These are phyloP conservation scores for Kryptolebias marmoratus DNA, from an alignment of 2,113 vertebrate genomes.

Conservation along the genomic window DNA sequence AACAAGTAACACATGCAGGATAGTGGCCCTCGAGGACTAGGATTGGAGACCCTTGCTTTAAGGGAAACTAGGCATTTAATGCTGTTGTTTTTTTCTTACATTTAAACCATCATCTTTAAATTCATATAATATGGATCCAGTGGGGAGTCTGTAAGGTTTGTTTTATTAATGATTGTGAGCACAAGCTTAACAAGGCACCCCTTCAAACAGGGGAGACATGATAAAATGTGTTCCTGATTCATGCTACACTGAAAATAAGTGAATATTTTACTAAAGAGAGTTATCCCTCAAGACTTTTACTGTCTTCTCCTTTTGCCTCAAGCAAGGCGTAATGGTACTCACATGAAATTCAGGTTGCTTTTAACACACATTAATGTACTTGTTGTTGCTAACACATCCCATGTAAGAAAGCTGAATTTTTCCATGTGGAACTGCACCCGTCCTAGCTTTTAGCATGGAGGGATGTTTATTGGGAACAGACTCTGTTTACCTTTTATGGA, in stretches of 20 bases:
- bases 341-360: conserved; percentile 8
- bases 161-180: conserved; percentile 2
- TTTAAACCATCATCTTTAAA: not conserved
- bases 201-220: not conserved
- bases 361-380: conserved; percentile 10
- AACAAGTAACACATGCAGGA: no score
- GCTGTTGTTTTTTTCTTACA: not conserved
- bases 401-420: conserved; percentile 23
- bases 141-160: not conserved
- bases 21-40: no score
- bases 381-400: conserved; percentile 19
- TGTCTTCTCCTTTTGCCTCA: conserved; percentile 8
- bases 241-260: not conserved
- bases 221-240: conserved; percentile 18
- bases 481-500: conserved; percentile 19
- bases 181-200: conserved; percentile 8
- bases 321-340: not conserved
- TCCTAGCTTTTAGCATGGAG: conserved; percentile 16
- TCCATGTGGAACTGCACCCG: conserved; percentile 9
- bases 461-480: conserved; percentile 41
- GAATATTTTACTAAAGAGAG: not conserved
- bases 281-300: not conserved
- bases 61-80: no score
- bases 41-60: no score
- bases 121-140: conserved; percentile 3